Base-by-base conservation (phyloP, 92 coral and sea anemone genomes). In the Epizoanthus fatuus region DNA sequence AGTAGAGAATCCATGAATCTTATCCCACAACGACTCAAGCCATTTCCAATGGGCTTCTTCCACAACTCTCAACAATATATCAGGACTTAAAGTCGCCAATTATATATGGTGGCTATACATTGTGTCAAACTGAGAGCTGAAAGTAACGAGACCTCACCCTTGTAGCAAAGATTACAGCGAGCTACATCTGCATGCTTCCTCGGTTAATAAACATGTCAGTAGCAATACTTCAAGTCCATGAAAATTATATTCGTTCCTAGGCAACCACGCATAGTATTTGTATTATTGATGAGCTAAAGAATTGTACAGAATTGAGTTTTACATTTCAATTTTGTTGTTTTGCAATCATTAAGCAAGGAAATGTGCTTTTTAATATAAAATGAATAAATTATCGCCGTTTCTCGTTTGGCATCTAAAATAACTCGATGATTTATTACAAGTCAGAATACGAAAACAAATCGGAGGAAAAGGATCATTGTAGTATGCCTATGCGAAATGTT, bases 1-100 rank as follows among this genome's bases (percentile, higher is more conserved):
- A 77, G 44, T 0, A 62, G 53, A 13, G 82, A 77, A 16, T 40
- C 82, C 82, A 77, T 77, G 47, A 66, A 37, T 32, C 9, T 35
- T 35, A 17, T 13, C 42, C n/a, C 9, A 2, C 12, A 3, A 12
- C 47, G 0, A 16, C 44, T 63, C 72, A 66, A 66, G 17, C 40
- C 17, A 66, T 37, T 13, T 66, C 17, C 49, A 37, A 37, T n/a
- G 47, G 10, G 45, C 39, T 64, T 35, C 70, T 64, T 64, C 12
- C 16, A 29, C 70, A 16, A 64, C 5, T 22, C 29, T 39, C 29
- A 53, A 58, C 70, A 3, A 64, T 29, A 40, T 64, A 66, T 38
- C 16, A 9, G 13, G 14, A 14, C 29, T 5, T 14, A 66, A n/a
- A 32, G 6, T 66, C 47, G 6, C 44, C 47, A 32, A 16, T 13